These are phyloP conservation scores for Drosophila glabriapex DNA, from an alignment of 2,888 invertebrate genomes.

Conservation along the genomic window DNA sequence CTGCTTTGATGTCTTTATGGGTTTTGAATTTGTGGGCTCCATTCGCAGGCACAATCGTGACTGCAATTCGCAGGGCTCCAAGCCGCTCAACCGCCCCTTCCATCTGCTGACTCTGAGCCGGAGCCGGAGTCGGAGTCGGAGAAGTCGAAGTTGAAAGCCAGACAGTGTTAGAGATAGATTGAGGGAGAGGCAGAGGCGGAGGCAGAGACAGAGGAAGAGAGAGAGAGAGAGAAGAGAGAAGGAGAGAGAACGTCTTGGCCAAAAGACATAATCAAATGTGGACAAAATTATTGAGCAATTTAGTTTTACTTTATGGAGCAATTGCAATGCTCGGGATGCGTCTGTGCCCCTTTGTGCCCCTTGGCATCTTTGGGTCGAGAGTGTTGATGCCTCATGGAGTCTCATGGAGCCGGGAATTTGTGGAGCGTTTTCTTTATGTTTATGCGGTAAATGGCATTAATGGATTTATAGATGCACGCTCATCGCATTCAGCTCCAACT, in stretches of 20 bases:
- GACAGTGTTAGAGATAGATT: neutral
- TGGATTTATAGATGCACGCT: conserved; percentile 76
- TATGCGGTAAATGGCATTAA: conserved; percentile 80
- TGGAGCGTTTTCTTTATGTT: conserved; percentile 71
- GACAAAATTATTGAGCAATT: conserved; percentile 84
- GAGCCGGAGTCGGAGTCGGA: conserved; percentile 8
- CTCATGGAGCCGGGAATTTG: conserved; percentile 23
- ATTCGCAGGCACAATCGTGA: conserved; percentile 70
- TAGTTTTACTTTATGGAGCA: conserved; percentile 83
- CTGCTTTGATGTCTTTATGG: conserved; percentile 80
- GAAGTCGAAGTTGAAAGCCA: conserved; percentile 38
- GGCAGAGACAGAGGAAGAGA: neutral
- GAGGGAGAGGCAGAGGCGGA: neutral
- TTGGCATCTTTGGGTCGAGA: conserved; percentile 10
- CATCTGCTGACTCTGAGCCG: neutral
- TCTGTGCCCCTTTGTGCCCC: conserved; percentile 10
- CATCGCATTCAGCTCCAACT: conserved; percentile 11
- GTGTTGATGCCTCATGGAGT: conserved; percentile 33
- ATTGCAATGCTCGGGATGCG: conserved; percentile 60
- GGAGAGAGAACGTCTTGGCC: conserved; percentile 36
- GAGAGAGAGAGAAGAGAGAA: neutral
- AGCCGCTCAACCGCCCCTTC: neutral
- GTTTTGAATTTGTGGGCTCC: conserved; percentile 77
- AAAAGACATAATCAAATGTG: conserved; percentile 81
- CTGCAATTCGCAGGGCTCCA: conserved; percentile 69